Evolutionary conservation across 23 tunicate species (phyloP).

Genomic region (Trididemnum clinides): DNA sequence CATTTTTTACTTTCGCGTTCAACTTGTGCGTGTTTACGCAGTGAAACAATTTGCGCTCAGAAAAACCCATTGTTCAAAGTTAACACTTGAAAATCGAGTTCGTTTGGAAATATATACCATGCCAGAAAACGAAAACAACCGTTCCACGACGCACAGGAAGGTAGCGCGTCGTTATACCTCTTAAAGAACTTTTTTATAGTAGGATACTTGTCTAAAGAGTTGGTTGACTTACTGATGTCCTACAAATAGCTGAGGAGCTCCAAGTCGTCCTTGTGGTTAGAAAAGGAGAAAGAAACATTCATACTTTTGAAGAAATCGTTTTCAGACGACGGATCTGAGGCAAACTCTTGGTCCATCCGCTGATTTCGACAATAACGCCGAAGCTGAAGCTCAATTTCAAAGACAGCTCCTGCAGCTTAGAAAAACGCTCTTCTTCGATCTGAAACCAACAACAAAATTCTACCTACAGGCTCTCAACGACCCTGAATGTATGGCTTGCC

Average conservation of each 20-base stretch:
- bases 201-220: background rate
- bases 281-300: background rate
- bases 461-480: too few relatives aligned
- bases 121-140: background rate
- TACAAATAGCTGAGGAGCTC: slow-evolving; percentile 1
- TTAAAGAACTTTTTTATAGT: background rate
- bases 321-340: background rate
- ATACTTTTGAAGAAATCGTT: background rate
- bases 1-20: too few relatives aligned
- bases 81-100: background rate
- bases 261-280: slow-evolving; percentile 1
- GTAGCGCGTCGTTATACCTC: background rate
- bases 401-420: too few relatives aligned
- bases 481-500: too few relatives aligned
- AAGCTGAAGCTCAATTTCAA: too few relatives aligned
- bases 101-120: background rate
- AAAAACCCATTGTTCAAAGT: background rate
- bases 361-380: too few relatives aligned
- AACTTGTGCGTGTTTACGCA: background rate
- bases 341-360: too few relatives aligned
- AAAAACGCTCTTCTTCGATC: too few relatives aligned
- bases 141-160: background rate
- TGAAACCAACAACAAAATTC: too few relatives aligned
- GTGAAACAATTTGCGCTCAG: background rate
- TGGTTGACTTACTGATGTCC: background rate